A percentile compares a stretch with the other conserved stretches of the same genome.
Conservation (phyloP, 2,113 vertebrate species). For the Paracanthobrama guichenoti region DNA sequence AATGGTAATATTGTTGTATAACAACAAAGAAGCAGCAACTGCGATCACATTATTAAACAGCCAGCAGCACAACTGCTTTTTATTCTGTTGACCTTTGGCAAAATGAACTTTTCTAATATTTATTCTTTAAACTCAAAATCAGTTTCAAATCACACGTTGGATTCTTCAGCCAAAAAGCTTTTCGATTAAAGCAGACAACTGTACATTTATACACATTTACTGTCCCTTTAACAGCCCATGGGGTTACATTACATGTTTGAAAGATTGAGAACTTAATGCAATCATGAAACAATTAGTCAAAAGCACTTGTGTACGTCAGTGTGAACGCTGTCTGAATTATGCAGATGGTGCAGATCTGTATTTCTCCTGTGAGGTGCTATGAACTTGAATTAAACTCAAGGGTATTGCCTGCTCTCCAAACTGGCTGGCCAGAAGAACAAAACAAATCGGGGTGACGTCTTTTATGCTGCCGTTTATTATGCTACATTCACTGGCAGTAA, state of each 20-base stretch:
- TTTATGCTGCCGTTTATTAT: conserved; percentile 75
- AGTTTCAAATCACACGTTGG: not conserved
- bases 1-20: not conserved
- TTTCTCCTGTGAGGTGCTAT: conserved; percentile 50
- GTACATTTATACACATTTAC: conserved; percentile 64
- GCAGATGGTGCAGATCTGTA: conserved; percentile 65
- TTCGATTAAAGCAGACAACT: conserved; percentile 5
- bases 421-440: conserved; percentile 72
- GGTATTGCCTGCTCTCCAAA: conserved; percentile 72
- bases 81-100: not conserved
- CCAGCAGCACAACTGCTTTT: not conserved
- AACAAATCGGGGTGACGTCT: conserved; percentile 77
- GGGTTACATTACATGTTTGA: conserved; percentile 57
- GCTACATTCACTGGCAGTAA: conserved; percentile 74
- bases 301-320: conserved; percentile 24
- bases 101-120: not conserved
- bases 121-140: not conserved
- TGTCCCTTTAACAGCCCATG: conserved; percentile 64
- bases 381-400: conserved; percentile 79
- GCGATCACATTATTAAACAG: not conserved
- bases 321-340: conserved; percentile 65
- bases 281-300: conserved; percentile 43
- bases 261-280: conserved; percentile 26
- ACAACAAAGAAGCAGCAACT: not conserved
- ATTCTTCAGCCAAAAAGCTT: not conserved